Evolutionary conservation across 2,888 invertebrate species (phyloP), one percentile per base, ranked within the genome.

Genomic region (Brachycybe producta): DNA sequence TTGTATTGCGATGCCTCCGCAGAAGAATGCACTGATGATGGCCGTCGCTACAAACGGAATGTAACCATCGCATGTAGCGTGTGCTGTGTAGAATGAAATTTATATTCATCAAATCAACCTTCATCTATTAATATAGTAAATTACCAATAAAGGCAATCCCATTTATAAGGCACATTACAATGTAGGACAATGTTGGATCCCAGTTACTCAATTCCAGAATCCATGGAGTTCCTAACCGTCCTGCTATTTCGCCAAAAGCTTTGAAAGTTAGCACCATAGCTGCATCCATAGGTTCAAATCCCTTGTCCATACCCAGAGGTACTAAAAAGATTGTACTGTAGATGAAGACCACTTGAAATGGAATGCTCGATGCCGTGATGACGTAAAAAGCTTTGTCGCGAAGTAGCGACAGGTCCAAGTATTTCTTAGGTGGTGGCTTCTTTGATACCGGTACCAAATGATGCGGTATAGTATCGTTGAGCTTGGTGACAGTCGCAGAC

Each of bases 371-470:
- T 11, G 28, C 26, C 2, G 27, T 24, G 23, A 45, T 32, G n/a
- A 45, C 17, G 38, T 51, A 51, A 35, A 51, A 51, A 19, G 45
- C 17, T 17, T 44, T 44, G 11, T 51, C 39, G 23, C 45, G 44
- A 5, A 51, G 24, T 11, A 51, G 28, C 17, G 43, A 15, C 2
- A 51, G 21, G 39, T 51, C 45, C 38, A 51, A 34, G 2, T 40
- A 40, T 5, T 26, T 30, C n/a, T 28, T 28, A 21, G 41, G n/a
- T 5, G n/a, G 27, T 36, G n/a, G n/a, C n/a, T n/a, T n/a, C n/a
- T n/a, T n/a, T n/a, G n/a, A n/a, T n/a, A n/a, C 36, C 13, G 23
- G 28, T n/a, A n/a, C n/a, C n/a, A n/a, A n/a, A n/a, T n/a, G n/a
- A n/a, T n/a, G n/a, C n/a, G n/a, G n/a, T n/a, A n/a, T n/a, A n/a